Conservation (phyloP, 1,140 invertebrate species). For the Zaprionus ghesquierei region DNA sequence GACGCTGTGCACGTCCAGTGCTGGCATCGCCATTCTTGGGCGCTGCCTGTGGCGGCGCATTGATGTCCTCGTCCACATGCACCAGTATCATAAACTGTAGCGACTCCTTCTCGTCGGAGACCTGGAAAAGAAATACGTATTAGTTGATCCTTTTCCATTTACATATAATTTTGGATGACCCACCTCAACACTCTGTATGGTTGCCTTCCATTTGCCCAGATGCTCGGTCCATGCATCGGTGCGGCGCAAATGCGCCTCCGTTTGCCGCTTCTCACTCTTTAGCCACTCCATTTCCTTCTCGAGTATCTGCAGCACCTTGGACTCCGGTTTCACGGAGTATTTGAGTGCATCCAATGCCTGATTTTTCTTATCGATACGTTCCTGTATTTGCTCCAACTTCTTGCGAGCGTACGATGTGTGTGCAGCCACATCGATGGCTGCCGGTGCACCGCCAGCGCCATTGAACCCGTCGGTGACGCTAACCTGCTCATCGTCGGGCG, state of each 20-base stretch:
- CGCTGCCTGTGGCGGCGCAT: constrained; percentile 63
- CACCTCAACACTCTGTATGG: constrained; percentile 92
- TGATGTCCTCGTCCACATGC: constrained; percentile 87
- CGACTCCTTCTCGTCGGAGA: constrained; percentile 90
- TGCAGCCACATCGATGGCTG: constrained; percentile 87
- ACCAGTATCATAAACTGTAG: constrained; percentile 92
- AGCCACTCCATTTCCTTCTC: constrained; percentile 92
- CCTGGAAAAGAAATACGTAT: constrained; percentile 79
- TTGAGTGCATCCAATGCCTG: constrained; percentile 90
- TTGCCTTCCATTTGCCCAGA: constrained; percentile 92
- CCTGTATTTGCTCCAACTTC: constrained; percentile 91
- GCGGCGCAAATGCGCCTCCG: constrained; percentile 92
- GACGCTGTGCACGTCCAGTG: constrained; percentile 60
- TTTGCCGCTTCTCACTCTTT: constrained; percentile 88
- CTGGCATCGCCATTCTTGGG: constrained; percentile 48
- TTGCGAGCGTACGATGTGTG: constrained; percentile 92
- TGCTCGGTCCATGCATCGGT: constrained; percentile 95
- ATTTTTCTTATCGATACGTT: constrained; percentile 90
- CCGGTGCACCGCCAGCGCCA: constrained; percentile 64
- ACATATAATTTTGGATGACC: not conserved
- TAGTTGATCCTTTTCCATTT: not conserved
- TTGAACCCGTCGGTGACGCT: constrained; percentile 61
- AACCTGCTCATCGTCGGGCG: constrained; percentile 71
- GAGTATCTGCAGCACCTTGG: constrained; percentile 88
- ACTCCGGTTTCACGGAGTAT: constrained; percentile 89